Conservation (phyloP, 2,797 vertebrate genomes). For the Odontamblyopus rebecca region DNA sequence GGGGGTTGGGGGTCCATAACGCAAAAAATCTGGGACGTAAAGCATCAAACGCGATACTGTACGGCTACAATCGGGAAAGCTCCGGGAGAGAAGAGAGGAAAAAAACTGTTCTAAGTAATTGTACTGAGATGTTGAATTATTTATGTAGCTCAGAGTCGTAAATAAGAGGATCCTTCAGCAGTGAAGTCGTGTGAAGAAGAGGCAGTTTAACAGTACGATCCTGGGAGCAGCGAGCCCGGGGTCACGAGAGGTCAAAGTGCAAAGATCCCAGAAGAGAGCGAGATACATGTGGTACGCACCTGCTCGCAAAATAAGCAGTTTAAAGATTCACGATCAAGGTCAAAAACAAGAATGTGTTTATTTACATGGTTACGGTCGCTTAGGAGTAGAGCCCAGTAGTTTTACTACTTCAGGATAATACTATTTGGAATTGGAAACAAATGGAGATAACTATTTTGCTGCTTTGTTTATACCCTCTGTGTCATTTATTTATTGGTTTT, state of each 20-base stretch:
- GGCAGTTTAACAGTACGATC: neutral
- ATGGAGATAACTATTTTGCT: neutral
- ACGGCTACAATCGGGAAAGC: constrained; percentile 18
- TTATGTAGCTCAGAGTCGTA: constrained; percentile 48
- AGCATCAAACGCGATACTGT: constrained; percentile 1
- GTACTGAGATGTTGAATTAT: constrained; percentile 64
- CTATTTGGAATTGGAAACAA: neutral
- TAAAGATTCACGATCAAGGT: constrained; percentile 13
- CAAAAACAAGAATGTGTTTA: constrained; percentile 14
- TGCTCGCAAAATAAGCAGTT: constrained; percentile 27
- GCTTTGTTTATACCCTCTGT: no score
- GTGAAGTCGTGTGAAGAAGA: constrained; percentile 13
- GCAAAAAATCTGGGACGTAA: neutral
- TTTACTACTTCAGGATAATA: neutral
- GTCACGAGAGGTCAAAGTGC: constrained; percentile 28
- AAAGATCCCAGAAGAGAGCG: constrained; percentile 27
- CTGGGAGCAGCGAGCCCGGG: constrained; percentile 18
- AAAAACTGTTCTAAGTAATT: constrained; percentile 15
- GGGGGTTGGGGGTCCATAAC: neutral
- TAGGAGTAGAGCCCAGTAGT: neutral
- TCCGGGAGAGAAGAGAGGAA: constrained; percentile 25
- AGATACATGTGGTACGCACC: constrained; percentile 60
- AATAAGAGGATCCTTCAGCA: constrained; percentile 17
- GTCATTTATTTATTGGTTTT: no score
- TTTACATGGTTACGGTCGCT: neutral